A percentile compares a stretch with the other conserved stretches of the same genome.
Conservation (phyloP, 1,140 invertebrate genomes). For the Sycobia sp. region DNA sequence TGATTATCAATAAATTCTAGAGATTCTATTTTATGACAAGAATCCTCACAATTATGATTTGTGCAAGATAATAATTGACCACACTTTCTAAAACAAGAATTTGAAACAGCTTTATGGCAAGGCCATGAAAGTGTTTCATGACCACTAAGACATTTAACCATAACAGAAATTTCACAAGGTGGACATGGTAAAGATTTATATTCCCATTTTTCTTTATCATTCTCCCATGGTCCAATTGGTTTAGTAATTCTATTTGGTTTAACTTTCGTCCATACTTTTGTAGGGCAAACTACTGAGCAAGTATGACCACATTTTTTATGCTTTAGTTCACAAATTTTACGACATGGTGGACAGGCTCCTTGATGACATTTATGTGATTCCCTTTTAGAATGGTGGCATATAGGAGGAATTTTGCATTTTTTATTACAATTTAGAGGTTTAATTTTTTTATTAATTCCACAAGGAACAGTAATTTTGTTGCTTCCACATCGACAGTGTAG, state of each 20-base stretch:
- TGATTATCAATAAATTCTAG: conserved; percentile 59
- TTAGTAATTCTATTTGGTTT: conserved; percentile 62
- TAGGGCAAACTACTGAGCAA: conserved; percentile 81
- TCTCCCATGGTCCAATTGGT: conserved; percentile 78
- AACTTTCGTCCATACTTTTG: conserved; percentile 73
- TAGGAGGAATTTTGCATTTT: conserved; percentile 74
- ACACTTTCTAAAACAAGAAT: conserved; percentile 78
- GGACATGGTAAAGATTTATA: conserved; percentile 73
- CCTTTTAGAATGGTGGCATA: conserved; percentile 77
- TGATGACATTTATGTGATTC: conserved; percentile 85
- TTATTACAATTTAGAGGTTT: conserved; percentile 79
- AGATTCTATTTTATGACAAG: conserved; percentile 69
- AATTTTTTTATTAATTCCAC: conserved; percentile 78
- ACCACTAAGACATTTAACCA: conserved; percentile 78
- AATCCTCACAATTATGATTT: conserved; percentile 77
- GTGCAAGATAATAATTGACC: conserved; percentile 72
- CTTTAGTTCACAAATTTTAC: conserved; percentile 71
- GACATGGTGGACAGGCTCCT: conserved; percentile 84
- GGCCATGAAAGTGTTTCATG: conserved; percentile 80
- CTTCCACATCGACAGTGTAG: conserved; percentile 83
- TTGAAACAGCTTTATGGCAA: conserved; percentile 73
- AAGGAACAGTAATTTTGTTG: conserved; percentile 81
- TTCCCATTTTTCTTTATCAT: conserved; percentile 68
- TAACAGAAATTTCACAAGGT: conserved; percentile 72
- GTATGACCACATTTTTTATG: conserved; percentile 73